Evolutionary conservation across 2,113 vertebrate genomes (phyloP).

Genomic region (Nerophis lumbriciformis): DNA sequence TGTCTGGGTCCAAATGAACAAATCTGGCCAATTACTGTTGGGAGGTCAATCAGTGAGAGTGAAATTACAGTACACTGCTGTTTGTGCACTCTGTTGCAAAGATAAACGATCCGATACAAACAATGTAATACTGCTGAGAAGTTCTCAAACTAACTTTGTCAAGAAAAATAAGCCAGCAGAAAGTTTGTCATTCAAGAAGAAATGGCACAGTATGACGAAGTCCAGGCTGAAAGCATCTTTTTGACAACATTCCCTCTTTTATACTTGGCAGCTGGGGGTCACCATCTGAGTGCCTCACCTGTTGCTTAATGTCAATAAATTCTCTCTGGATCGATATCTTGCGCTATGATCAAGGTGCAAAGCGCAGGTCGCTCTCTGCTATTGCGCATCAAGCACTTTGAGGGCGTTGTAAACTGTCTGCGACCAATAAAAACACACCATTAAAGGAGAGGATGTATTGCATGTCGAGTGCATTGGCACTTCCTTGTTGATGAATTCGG

Average conservation of each 20-base stretch:
- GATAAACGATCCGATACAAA: constrained; percentile 34
- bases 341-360: constrained; percentile 4
- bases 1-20: constrained; percentile 29
- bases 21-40: constrained; percentile 42
- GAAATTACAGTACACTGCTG: constrained; percentile 40
- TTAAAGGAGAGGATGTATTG: neutral
- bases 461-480: neutral
- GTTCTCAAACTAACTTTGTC: constrained; percentile 5
- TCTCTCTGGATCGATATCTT: constrained; percentile 5
- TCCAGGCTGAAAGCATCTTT: too few relatives aligned
- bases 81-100: constrained; percentile 29
- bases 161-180: neutral
- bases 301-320: neutral
- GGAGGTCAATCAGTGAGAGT: constrained; percentile 55
- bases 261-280: constrained; percentile 3
- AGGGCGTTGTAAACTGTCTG: neutral
- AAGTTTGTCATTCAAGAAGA: neutral
- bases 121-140: constrained; percentile 11
- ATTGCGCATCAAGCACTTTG: neutral
- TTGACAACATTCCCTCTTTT: neutral
- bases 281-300: neutral
- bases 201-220: too few relatives aligned
- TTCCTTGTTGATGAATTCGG: neutral
- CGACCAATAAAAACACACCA: neutral
- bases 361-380: neutral